Evolutionary conservation across 1,140 invertebrate genomes (phyloP).

Genomic region (Drosophila malerkotliana): DNA sequence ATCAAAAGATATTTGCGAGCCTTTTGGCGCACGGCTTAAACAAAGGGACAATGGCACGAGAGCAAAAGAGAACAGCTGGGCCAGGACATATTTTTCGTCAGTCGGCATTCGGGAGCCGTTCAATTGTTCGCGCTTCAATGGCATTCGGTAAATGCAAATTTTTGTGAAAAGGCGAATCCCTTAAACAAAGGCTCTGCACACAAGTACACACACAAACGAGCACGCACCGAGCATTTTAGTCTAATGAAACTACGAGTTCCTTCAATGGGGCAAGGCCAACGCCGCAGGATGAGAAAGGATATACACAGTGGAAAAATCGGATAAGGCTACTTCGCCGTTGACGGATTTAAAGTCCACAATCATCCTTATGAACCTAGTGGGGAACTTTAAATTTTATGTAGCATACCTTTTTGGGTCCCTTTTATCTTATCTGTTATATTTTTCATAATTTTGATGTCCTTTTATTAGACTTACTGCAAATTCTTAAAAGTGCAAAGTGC

Average conservation of each 20-base stretch:
- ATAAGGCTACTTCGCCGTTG: background rate
- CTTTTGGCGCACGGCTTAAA: constrained; percentile 73
- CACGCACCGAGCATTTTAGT: constrained; percentile 67
- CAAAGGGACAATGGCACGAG: constrained; percentile 62
- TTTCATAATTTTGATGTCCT: background rate
- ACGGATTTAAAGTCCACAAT: background rate
- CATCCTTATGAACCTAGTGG: no score
- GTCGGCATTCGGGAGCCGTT: constrained; percentile 34
- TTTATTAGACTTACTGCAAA: no score
- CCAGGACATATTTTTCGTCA: constrained; percentile 27
- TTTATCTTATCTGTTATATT: background rate
- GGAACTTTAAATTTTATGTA: no score
- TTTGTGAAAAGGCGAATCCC: constrained; percentile 50
- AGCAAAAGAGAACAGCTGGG: constrained; percentile 77
- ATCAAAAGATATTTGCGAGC: constrained; percentile 79
- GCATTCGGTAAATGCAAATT: constrained; percentile 74
- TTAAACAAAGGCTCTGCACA: constrained; percentile 64
- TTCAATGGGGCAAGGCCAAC: constrained; percentile 35
- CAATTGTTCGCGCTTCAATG: constrained; percentile 68
- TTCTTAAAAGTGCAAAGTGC: no score
- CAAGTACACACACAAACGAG: constrained; percentile 25
- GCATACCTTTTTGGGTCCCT: background rate
- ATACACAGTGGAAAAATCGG: constrained; percentile 5
- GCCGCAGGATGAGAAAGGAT: constrained; percentile 12
- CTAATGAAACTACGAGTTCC: constrained; percentile 68